These are phyloP conservation scores for Symphodus melops DNA, from an alignment of 2,113 vertebrate species.

Conservation along the genomic window DNA sequence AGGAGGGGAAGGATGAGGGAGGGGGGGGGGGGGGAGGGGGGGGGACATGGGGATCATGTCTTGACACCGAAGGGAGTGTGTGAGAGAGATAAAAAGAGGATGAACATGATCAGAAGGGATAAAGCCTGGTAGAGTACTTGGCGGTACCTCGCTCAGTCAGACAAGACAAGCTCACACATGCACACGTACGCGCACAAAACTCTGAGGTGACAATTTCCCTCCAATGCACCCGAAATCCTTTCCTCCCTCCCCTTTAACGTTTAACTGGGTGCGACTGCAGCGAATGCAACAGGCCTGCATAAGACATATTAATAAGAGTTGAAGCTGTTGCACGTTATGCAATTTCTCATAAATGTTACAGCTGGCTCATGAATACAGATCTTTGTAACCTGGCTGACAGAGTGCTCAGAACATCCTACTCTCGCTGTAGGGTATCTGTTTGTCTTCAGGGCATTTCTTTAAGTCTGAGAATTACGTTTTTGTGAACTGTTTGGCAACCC, in stretches of 20 bases:
- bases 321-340: neutral
- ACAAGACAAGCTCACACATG: constrained; percentile 24
- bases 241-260: neutral
- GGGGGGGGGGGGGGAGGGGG: constrained; percentile 21
- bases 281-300: too few relatives aligned
- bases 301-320: constrained; percentile 28
- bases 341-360: constrained; percentile 41
- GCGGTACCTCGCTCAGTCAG: constrained; percentile 45
- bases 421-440: constrained; percentile 43
- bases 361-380: constrained; percentile 27
- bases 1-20: constrained; percentile 48
- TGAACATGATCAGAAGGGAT: constrained; percentile 64
- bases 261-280: neutral
- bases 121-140: constrained; percentile 43
- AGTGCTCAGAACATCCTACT: constrained; percentile 34
- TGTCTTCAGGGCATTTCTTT: constrained; percentile 42
- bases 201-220: constrained; percentile 34
- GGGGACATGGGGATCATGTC: constrained; percentile 48
- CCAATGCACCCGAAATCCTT: constrained; percentile 1
- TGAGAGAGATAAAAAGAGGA: constrained; percentile 62
- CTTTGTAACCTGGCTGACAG: constrained; percentile 20
- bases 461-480: constrained; percentile 25
- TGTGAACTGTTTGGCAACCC: constrained; percentile 22
- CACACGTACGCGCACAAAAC: constrained; percentile 4
- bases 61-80: constrained; percentile 51